Conservation (phyloP, 2,113 vertebrate species). For the Aegithalos caudatus region DNA sequence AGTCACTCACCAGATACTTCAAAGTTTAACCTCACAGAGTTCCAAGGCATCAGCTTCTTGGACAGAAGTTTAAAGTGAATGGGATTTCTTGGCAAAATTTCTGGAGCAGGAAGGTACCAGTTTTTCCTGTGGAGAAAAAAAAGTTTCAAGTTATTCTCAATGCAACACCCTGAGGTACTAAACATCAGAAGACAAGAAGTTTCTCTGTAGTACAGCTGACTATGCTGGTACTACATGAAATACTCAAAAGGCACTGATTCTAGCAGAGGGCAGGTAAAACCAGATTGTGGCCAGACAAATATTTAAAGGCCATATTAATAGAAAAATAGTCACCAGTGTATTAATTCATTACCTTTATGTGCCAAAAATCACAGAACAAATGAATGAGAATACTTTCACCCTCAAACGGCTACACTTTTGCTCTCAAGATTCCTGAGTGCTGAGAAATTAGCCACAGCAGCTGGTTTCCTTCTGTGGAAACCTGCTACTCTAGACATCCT, state of each 20-base stretch:
- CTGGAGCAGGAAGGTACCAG: conserved; percentile 92
- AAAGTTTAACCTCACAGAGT: conserved; percentile 84
- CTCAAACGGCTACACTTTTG: not conserved
- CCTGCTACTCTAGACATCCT: not conserved
- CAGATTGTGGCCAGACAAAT: not conserved
- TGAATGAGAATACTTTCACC: not conserved
- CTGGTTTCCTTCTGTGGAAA: not conserved
- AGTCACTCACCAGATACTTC: conserved; percentile 80
- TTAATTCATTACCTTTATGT: not conserved
- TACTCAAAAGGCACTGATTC: not conserved
- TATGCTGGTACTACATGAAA: not conserved
- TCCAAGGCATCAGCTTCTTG: conserved; percentile 81
- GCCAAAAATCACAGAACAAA: not conserved
- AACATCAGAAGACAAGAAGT: not conserved
- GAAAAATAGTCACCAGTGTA: not conserved
- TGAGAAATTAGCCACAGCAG: not conserved
- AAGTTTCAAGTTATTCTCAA: not conserved
- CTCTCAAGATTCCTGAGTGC: not conserved
- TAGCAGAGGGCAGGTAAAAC: not conserved
- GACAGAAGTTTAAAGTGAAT: conserved; percentile 83
- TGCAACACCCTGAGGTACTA: not conserved
- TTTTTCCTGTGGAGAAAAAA: conserved; percentile 78
- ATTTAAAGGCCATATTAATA: not conserved
- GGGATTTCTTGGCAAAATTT: conserved; percentile 78
- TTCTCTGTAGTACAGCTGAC: not conserved